Base-by-base conservation (phyloP, 2,888 invertebrate genomes). In the Zootermopsis nevadensis region DNA sequence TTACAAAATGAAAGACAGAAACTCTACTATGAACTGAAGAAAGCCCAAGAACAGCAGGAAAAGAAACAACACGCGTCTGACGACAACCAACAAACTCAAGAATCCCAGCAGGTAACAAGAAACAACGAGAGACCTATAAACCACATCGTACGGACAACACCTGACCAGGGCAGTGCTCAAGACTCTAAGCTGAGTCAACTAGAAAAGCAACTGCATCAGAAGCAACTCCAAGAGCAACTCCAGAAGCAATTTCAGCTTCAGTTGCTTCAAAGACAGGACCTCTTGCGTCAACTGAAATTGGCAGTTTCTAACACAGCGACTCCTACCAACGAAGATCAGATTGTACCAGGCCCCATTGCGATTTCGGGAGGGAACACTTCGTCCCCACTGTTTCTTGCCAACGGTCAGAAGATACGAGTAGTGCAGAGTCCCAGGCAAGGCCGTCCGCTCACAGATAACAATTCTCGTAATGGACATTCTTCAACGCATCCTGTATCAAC, bases 401-500 rank as follows among this genome's bases (percentile, higher is more conserved):
- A 95, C 86, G 96, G 95, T 0, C 94, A 95, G 88, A 94, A 93
- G 86, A 93, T 95, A 27, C 95, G 96, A 89, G 92, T 94, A 0
- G 93, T 94, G 33, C 77, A 82, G 31, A 35, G 48, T 74, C 60
- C 80, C 55, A 85, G 86, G n/a, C 79, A 79, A 27, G 60, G 60
- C 1, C 27, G 66, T n/a, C 79, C 79, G n/a, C 27, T 48, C 15
- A 31, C 30, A 7, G 66, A 60, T 35, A 35, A 19, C 4, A n/a
- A 24, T 4, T 42, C 74, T n/a, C 15, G 38, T 1, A 74, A 74
- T 33, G 31, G 42, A 30, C 30, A 76, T 8, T 53, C 38, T 53
- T 24, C 76, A n/a, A 55, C 72, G 48, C n/a, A 74, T 30, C 85
- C 86, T 53, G 86, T 89, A 33, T 86, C 88, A 0, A 91, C 92